phyloP scores from a whole-genome alignment of 2,888 invertebrate species.

The Vannuccia rotundouncinata region DNA sequence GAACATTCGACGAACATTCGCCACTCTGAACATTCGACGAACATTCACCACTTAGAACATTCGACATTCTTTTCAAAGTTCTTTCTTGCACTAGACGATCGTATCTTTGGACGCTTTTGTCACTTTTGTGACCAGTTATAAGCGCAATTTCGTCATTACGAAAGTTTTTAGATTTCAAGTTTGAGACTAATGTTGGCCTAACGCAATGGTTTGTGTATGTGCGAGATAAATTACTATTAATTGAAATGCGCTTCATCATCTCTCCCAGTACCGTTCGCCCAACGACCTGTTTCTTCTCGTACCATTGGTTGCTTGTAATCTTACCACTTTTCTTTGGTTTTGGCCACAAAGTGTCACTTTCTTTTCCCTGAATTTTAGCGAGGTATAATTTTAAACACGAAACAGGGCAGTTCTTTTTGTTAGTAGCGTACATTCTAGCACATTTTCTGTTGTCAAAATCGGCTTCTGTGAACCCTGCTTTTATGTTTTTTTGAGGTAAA shows the following conservation, averaged over 20 bases:
- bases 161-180: not conserved
- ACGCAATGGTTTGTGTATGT: slow-evolving; percentile 18
- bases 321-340: not conserved
- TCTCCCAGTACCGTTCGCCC: slow-evolving; percentile 11
- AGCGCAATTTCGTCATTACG: not conserved
- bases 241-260: not conserved
- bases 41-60: not conserved
- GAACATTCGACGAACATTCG: not conserved
- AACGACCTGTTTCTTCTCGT: slow-evolving; percentile 25
- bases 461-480: not conserved
- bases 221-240: not conserved
- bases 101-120: not conserved
- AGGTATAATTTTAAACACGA: slow-evolving; percentile 7
- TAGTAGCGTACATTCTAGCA: slow-evolving; percentile 9
- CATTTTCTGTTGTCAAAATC: not conserved
- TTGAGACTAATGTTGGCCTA: not conserved
- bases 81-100: slow-evolving; percentile 4
- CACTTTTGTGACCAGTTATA: slow-evolving; percentile 29
- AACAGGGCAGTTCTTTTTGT: not conserved
- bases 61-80: not conserved
- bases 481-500: slow-evolving; percentile 11
- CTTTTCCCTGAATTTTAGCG: not conserved
- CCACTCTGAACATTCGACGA: not conserved
- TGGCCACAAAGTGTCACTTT: slow-evolving; percentile 18
- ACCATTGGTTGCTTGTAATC: not conserved